phyloP scores from a whole-genome alignment of 2,797 vertebrate genomes.

The Taenioides sp. region DNA sequence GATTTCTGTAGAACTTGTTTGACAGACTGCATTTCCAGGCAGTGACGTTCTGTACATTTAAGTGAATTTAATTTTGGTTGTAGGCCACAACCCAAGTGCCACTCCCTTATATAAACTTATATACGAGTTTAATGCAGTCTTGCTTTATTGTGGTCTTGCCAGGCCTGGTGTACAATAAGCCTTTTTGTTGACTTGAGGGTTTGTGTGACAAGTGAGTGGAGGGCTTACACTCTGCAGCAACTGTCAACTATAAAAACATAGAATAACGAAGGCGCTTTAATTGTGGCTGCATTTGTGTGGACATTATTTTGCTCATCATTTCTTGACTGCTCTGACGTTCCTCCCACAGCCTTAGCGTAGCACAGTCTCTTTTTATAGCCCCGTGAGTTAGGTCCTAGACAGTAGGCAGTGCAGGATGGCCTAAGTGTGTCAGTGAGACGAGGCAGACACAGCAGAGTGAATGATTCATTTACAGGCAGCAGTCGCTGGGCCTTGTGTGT shows the following conservation, averaged over 20 bases:
- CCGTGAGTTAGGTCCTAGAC: conserved; percentile 36
- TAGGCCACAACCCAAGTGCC: not conserved
- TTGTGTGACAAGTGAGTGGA: conserved; percentile 11
- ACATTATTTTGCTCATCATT: conserved; percentile 12
- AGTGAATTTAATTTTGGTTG: not conserved
- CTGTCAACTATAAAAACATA: conserved; percentile 20
- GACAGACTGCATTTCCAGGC: not conserved
- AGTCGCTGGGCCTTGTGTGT: conserved; percentile 44
- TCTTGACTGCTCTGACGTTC: conserved; percentile 21
- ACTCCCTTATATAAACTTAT: conserved; percentile 9
- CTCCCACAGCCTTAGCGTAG: conserved; percentile 11
- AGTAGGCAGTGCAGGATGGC: conserved; percentile 32
- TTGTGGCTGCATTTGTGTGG: conserved; percentile 15
- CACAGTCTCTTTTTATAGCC: conserved; percentile 26
- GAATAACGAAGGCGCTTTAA: conserved; percentile 22
- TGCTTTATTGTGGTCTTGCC: conserved; percentile 9
- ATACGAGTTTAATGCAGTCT: not conserved
- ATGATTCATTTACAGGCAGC: conserved; percentile 69
- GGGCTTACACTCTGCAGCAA: not conserved
- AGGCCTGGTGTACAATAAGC: conserved; percentile 5
- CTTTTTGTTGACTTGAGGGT: conserved; percentile 1
- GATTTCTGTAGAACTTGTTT: not conserved
- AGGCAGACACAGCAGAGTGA: conserved; percentile 53
- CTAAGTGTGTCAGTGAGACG: conserved; percentile 58
- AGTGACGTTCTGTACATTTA: not conserved